Evolutionary conservation across 2,113 vertebrate genomes (phyloP).

Genomic region (Hyaena hyaena): DNA sequence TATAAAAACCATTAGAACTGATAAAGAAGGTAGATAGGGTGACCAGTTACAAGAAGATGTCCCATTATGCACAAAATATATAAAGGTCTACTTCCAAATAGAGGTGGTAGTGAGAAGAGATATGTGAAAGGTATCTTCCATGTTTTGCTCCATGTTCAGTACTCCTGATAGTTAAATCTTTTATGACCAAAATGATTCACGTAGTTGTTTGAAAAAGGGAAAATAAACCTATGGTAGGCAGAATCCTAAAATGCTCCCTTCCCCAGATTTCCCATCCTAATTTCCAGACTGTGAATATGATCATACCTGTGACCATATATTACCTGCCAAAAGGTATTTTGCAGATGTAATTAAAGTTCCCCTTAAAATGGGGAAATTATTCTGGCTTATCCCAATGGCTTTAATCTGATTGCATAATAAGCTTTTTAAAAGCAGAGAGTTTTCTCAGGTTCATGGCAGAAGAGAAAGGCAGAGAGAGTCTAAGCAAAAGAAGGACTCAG

Average conservation of each 20-base stretch:
- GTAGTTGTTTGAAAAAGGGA: neutral
- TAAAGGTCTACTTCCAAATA: neutral
- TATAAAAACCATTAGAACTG: conserved; percentile 7
- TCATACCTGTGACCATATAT: neutral
- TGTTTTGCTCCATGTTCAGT: neutral
- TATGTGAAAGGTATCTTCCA: neutral
- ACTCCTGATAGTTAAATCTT: conserved; percentile 24
- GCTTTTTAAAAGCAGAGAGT: conserved; percentile 30
- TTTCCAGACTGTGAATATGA: neutral
- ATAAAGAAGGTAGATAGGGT: neutral
- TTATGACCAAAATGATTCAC: conserved; percentile 37
- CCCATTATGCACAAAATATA: neutral
- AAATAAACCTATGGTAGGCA: neutral
- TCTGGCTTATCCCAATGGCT: neutral
- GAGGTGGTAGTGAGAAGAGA: neutral
- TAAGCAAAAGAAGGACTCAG: neutral
- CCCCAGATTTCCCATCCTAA: neutral
- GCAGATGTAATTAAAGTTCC: conserved; percentile 11
- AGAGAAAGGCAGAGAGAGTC: conserved; percentile 4
- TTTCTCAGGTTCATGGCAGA: conserved; percentile 20
- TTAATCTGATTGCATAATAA: neutral
- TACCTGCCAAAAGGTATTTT: conserved; percentile 56
- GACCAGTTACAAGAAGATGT: conserved; percentile 35
- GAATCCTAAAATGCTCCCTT: neutral
- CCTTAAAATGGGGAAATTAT: conserved; percentile 42